These are phyloP conservation scores for Pharmacophagus antenor DNA, from an alignment of 2,888 invertebrate species.

Conservation along the genomic window DNA sequence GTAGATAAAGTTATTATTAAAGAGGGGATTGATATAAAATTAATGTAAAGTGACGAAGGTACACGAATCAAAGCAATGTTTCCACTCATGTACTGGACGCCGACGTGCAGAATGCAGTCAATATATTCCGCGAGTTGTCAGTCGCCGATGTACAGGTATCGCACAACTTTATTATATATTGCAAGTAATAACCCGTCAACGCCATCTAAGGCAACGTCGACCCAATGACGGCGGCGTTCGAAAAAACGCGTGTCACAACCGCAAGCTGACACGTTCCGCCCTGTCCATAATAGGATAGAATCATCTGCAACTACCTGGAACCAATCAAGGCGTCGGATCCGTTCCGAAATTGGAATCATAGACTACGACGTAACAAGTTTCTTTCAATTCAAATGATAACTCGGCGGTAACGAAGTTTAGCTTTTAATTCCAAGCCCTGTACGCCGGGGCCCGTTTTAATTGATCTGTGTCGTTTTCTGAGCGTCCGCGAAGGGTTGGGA, in stretches of 20 bases:
- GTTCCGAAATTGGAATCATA: conserved; percentile 77
- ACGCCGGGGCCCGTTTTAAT: conserved; percentile 55
- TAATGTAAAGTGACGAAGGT: not conserved
- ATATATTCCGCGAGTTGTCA: conserved; percentile 19
- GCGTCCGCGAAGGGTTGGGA: no score
- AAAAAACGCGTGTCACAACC: conserved; percentile 25
- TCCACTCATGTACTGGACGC: conserved; percentile 1
- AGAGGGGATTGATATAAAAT: not conserved
- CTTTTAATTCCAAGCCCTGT: conserved; percentile 66
- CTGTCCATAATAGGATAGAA: conserved; percentile 45
- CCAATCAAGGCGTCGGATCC: conserved; percentile 74
- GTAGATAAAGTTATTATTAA: not conserved
- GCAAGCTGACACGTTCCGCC: conserved; percentile 21
- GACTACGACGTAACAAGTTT: conserved; percentile 73
- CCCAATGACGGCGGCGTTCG: conserved; percentile 10
- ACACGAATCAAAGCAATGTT: not conserved
- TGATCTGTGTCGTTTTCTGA: conserved; percentile 65
- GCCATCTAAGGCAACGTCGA: conserved; percentile 16
- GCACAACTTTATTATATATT: conserved; percentile 29
- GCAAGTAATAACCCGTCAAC: conserved; percentile 27
- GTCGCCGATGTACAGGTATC: conserved; percentile 22
- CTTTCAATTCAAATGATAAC: conserved; percentile 75
- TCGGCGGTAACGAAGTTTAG: conserved; percentile 73
- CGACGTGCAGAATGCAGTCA: conserved; percentile 28
- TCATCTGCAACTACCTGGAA: conserved; percentile 57